A percentile compares a stretch with the other conserved stretches of the same genome.
Conservation (phyloP, 2,113 vertebrate species). For the Macroglossus sobrinus region DNA sequence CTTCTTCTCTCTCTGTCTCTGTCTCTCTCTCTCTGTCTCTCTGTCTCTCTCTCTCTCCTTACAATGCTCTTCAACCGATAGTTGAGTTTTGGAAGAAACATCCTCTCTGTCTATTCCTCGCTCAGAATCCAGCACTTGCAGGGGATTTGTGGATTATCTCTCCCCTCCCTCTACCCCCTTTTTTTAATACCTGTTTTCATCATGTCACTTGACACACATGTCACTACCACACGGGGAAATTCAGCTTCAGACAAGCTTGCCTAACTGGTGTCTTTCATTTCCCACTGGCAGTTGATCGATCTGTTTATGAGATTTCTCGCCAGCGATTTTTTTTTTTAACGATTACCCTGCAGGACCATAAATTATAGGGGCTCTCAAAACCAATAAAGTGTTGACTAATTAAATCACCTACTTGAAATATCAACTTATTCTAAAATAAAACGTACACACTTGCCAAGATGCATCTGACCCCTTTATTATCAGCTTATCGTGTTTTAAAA, state of each 20-base stretch:
- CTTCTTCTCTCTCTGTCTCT: too few relatives aligned
- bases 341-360: background rate
- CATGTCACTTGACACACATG: background rate
- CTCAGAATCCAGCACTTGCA: background rate
- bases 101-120: background rate
- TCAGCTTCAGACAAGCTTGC: background rate
- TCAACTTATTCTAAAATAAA: background rate
- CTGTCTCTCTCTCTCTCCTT: background rate
- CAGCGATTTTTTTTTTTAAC: background rate
- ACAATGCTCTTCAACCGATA: background rate
- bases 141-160: background rate
- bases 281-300: rapidly evolving
- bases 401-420: background rate
- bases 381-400: background rate
- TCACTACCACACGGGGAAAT: too few relatives aligned
- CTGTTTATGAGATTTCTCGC: background rate
- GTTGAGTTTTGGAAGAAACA: background rate
- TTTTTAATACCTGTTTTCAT: background rate
- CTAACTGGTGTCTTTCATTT: background rate
- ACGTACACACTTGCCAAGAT: background rate
- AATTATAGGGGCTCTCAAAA: background rate
- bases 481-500: background rate
- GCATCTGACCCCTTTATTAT: rapidly evolving
- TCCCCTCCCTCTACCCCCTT: rapidly evolving
- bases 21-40: too few relatives aligned